Base-by-base conservation (phyloP, 1,140 invertebrate species). In the Babylonia areolata region DNA sequence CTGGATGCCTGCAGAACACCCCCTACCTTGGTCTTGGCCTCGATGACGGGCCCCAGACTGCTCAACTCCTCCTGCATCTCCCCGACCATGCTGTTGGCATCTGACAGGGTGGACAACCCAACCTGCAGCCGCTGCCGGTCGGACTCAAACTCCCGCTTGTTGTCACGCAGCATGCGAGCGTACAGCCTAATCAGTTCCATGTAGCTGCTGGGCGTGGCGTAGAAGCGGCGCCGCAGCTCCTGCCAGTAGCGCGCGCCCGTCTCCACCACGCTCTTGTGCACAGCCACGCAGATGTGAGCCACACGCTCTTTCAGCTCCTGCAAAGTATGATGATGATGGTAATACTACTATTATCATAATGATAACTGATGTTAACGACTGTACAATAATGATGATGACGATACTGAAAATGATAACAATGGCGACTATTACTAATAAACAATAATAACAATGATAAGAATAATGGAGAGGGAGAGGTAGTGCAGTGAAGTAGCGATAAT, bases 141-240 rank as follows among this genome's bases (percentile, higher is more conserved):
- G 51, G 91, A 89, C 35, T 92, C 88, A 85, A 94, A 93, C 78
- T 93, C 90, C 39, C 84, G 86, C 85, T 94, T 94, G 84, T 94
- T 93, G 40, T 93, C 91, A 35, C 87, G 88, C 35, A 94, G 89
- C 90, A 94, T 92, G 79, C 88, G 91, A 31, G 91, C 90, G 86
- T 97, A 98, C 1, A 97, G 95, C 91, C 97, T 97, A 3, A 98
- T 95, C 15, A 98, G 94, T 91, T 97, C 97, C 86, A 98, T 95
- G 92, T 98, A 98, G 91, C 96, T 97, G 90, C 97, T 97, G 0
- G 97, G 97, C 0, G 97, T 98, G 33, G 97, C 97, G 92, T 98
- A 98, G 93, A 97, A 98, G 91, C 96, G 95, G 0, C 97, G 93
- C 82, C 96, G 95, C 96, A 97, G 96, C 95, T 98, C 97, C 51